Evolutionary conservation across 2,888 invertebrate species (phyloP), one percentile per base, ranked within the genome.

Genomic region (Leistus spinibarbis): DNA sequence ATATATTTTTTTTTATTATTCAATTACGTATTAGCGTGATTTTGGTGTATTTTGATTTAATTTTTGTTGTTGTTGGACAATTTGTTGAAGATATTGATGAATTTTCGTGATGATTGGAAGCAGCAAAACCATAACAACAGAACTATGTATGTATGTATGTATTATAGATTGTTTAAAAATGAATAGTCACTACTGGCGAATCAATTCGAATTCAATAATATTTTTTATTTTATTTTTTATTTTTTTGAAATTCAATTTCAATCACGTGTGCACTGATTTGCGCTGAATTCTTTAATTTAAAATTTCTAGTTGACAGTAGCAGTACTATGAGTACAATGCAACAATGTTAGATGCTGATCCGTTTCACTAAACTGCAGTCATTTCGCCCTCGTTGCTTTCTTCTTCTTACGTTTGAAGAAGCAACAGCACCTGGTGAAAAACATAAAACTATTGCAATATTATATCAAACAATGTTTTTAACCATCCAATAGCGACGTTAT

Each of bases 391-490:
- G 84, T 82, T 73, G 83, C 84, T 92, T 97, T 97, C 93, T 98
- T 98, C 95, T 97, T 97, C 95, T 97, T 97, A 87, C 97, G 93
- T 89, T 97, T 96, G 91, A 97, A 96, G 92, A 98, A 98, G 89
- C 97, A 98, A 89, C 98, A 98, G 91, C 98, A 98, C 90, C 97
- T 97, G 89, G 85, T 40, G 13, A 40, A 40, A 40, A 91, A 90
- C 88, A 83, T 83, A 87, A 86, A 63, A 22, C 17, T 17, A 20
- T 57, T 19, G 20, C 20, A 82, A 84, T 85, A 83, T 84, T 83
- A 83, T 83, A 78, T 79, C 40, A n/a, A 63, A 20, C 22, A 19
- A 40, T 40, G 40, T 40, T 40, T 40, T 40, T 40, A 40, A 40
- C 40, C 40, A 13, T 40, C 13, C 3, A 40, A 7, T 40, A 13